Evolutionary conservation across 2,113 vertebrate species (phyloP).

Genomic region (Cavia porcellus): DNA sequence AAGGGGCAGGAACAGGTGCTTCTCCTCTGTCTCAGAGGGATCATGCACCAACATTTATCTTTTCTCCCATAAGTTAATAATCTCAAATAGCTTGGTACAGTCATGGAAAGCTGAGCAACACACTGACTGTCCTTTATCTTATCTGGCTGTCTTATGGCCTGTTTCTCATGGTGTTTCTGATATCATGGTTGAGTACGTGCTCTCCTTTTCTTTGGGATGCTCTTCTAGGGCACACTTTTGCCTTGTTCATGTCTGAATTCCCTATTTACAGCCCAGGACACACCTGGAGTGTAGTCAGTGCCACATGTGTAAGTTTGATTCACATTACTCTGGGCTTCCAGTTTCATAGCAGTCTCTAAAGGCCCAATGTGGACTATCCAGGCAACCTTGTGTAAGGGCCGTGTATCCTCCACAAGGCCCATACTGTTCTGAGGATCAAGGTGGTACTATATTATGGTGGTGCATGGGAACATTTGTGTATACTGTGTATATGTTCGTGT

Average conservation of each 20-base stretch:
- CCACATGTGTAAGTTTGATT: neutral
- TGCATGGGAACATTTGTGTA: neutral
- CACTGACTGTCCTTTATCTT: neutral
- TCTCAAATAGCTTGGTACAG: neutral
- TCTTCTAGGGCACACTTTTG: neutral
- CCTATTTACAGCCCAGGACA: neutral
- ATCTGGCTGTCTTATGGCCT: neutral
- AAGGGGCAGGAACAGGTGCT: neutral
- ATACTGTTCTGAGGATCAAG: neutral
- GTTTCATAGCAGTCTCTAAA: neutral
- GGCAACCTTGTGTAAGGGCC: neutral
- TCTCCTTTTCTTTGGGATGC: neutral
- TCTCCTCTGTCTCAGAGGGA: neutral
- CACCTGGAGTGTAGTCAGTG: neutral
- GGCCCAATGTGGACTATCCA: neutral
- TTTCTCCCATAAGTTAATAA: neutral
- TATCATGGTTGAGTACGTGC: neutral
- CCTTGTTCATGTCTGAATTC: neutral
- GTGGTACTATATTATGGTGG: too few species aligned
- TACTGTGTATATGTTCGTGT: fast-evolving
- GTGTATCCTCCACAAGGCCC: neutral
- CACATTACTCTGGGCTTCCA: neutral
- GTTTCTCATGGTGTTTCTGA: neutral
- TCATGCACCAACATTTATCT: neutral
- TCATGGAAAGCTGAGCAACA: neutral